These are phyloP conservation scores for Limnodromus scolopaceus DNA, from an alignment of 2,797 vertebrate genomes.

Conservation along the genomic window DNA sequence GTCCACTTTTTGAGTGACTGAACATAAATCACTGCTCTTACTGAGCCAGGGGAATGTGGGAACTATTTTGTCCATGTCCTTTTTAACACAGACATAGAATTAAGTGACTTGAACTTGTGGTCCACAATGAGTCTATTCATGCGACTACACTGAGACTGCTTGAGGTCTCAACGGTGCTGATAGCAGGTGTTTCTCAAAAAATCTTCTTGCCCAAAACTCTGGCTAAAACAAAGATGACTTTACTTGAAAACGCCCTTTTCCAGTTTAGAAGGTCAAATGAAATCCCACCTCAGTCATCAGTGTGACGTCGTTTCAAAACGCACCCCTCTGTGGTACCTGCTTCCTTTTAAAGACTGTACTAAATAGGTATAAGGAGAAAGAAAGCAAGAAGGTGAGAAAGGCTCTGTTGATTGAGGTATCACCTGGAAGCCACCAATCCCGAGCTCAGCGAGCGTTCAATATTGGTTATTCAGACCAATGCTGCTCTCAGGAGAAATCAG, in stretches of 20 bases:
- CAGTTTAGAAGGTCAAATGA: not conserved
- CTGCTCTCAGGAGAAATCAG: not conserved
- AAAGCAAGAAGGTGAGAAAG: not conserved
- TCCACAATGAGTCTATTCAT: not conserved
- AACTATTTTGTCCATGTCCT: not conserved
- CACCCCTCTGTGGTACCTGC: not conserved
- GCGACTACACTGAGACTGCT: not conserved
- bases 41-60: not conserved
- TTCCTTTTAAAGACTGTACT: accelerated
- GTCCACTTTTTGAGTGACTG: not conserved
- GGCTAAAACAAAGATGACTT: not conserved
- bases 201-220: not conserved
- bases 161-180: not conserved
- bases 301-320: not conserved
- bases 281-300: not conserved
- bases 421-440: not conserved
- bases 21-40: not conserved
- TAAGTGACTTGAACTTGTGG: not conserved
- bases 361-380: not conserved
- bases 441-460: accelerated
- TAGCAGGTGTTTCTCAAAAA: not conserved
- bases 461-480: not conserved
- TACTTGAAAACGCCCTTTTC: not conserved
- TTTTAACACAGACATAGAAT: not conserved
- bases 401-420: not conserved